Percentiles rank a stretch among this genome's conserved stretches.
Conservation (phyloP, 1,140 invertebrate genomes). For the Neodiprion virginianus region DNA sequence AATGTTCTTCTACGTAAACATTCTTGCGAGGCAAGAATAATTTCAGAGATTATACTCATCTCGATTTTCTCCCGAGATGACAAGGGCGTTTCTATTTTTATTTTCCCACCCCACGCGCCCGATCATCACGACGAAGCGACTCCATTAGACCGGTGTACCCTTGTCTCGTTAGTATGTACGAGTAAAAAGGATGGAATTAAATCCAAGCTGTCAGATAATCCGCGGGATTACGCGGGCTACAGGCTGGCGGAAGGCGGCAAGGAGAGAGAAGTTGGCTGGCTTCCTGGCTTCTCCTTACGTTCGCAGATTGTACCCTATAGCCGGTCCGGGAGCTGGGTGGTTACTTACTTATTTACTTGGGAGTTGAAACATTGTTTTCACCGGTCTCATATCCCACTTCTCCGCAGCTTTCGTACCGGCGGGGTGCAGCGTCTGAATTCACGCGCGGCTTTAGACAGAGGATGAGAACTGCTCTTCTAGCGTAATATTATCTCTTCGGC, state of each 20-base stretch:
- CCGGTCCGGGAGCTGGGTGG: not conserved
- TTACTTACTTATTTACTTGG: constrained; percentile 5
- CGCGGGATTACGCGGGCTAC: constrained; percentile 7
- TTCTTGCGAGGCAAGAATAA: too few relatives aligned
- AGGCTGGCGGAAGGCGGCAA: not conserved
- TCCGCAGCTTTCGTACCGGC: not conserved
- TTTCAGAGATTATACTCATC: too few relatives aligned
- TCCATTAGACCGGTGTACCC: not conserved
- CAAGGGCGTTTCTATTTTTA: too few relatives aligned
- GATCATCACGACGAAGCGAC: not conserved
- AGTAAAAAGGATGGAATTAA: constrained; percentile 12
- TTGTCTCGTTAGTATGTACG: not conserved
- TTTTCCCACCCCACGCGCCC: too few relatives aligned
- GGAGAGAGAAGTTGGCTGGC: not conserved
- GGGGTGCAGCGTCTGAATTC: too few relatives aligned
- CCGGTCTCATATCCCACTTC: not conserved
- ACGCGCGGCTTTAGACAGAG: too few relatives aligned
- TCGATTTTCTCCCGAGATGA: too few relatives aligned
- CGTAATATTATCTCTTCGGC: too few relatives aligned
- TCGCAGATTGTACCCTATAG: not conserved
- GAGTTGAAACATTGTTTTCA: not conserved
- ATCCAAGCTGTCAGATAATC: constrained; percentile 9
- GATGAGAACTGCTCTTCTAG: too few relatives aligned
- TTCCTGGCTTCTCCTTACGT: not conserved
- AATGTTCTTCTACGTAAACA: too few relatives aligned